Evolutionary conservation across 2,797 vertebrate species (phyloP).

Genomic region (Lates japonicus): DNA sequence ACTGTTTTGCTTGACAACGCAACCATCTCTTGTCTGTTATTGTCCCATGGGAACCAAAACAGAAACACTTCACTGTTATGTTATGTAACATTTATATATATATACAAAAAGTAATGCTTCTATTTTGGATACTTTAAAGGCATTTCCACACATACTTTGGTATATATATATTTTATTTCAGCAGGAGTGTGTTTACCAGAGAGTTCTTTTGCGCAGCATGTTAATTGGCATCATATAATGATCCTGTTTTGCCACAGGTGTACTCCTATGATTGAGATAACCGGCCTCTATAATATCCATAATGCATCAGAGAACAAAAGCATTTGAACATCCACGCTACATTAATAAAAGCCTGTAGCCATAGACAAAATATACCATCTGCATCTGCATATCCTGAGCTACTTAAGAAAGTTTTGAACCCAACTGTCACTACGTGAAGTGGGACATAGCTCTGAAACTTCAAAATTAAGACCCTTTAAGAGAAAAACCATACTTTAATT

Average conservation of each 20-base stretch:
- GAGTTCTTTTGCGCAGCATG: neutral
- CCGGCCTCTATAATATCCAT: neutral
- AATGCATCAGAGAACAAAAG: too few relatives aligned
- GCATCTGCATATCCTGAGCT: neutral
- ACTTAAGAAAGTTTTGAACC: slow-evolving; percentile 65
- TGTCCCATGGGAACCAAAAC: too few relatives aligned
- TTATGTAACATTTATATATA: too few relatives aligned
- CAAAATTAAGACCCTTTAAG: slow-evolving; percentile 77
- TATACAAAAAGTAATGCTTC: too few relatives aligned
- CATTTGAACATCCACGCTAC: too few relatives aligned
- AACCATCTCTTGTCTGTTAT: neutral
- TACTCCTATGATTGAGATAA: neutral
- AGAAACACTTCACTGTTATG: too few relatives aligned
- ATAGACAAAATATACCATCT: neutral
- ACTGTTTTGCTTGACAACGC: neutral
- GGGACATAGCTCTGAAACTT: slow-evolving; percentile 69
- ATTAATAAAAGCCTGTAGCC: neutral
- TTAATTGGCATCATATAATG: neutral
- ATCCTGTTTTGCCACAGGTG: neutral
- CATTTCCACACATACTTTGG: too few relatives aligned
- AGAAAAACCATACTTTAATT: slow-evolving; percentile 92
- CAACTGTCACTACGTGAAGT: slow-evolving; percentile 41
- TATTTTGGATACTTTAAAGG: neutral
- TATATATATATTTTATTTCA: too few relatives aligned
- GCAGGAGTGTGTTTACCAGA: neutral